These are phyloP conservation scores for Eubasilissa regina DNA, from an alignment of 1,140 invertebrate genomes.

Conservation along the genomic window DNA sequence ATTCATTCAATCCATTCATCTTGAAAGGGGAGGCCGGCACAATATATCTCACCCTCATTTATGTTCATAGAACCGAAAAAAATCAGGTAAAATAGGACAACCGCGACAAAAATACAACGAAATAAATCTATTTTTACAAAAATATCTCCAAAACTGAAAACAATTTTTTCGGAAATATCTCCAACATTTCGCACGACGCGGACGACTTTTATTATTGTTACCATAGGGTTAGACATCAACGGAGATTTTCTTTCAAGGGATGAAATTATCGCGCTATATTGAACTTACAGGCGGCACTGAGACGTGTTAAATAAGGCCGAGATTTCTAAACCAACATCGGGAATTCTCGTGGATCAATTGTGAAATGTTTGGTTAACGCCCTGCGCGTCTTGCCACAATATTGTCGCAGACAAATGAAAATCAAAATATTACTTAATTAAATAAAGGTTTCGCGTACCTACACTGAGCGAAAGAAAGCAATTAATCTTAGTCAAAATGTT, in stretches of 20 bases:
- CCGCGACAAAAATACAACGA: not conserved
- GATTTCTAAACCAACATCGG: slow-evolving; percentile 18
- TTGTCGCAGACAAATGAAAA: not conserved
- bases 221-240: not conserved
- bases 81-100: not conserved
- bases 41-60: slow-evolving; percentile 11
- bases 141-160: too few species aligned
- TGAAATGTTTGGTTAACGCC: slow-evolving; percentile 10
- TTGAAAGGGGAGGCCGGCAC: not conserved
- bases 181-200: not conserved
- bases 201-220: not conserved
- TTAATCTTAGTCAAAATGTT: slow-evolving; percentile 41
- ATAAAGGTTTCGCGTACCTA: slow-evolving; percentile 14
- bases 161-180: too few species aligned
- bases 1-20: slow-evolving; percentile 50
- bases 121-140: not conserved
- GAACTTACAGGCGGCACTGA: not conserved
- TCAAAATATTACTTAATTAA: slow-evolving; percentile 37
- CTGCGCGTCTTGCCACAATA: not conserved
- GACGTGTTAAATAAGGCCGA: not conserved
- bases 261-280: slow-evolving; percentile 37
- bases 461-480: slow-evolving; percentile 17
- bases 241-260: slow-evolving; percentile 14
- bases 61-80: not conserved
- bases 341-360: not conserved